Evolutionary conservation across 2,888 invertebrate genomes (phyloP).

Genomic region (Drosophila longiperda): DNA sequence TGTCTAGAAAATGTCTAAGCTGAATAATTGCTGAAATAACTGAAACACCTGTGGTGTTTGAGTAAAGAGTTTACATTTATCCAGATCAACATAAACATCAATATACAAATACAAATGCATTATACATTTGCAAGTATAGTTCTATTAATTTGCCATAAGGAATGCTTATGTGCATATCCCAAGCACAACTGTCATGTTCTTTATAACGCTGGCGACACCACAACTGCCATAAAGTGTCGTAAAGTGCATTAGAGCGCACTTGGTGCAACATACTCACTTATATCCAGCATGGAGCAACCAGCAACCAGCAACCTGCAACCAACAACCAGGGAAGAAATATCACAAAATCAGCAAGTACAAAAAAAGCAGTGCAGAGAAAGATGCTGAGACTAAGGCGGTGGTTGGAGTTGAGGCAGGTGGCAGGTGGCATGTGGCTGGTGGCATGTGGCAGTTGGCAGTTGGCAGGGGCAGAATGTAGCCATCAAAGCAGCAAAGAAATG

Average conservation of each 20-base stretch:
- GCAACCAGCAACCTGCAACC: too few relatives aligned
- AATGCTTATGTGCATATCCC: slow-evolving; percentile 49
- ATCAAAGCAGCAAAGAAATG: slow-evolving; percentile 43
- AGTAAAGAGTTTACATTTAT: neutral
- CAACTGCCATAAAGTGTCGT: slow-evolving; percentile 72
- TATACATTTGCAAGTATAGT: slow-evolving; percentile 7
- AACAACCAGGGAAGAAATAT: slow-evolving; percentile 32
- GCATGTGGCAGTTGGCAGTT: too few relatives aligned
- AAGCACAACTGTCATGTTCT: slow-evolving; percentile 40
- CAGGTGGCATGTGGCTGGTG: too few relatives aligned
- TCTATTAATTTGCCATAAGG: slow-evolving; percentile 66
- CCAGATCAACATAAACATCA: neutral
- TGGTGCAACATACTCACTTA: slow-evolving; percentile 45
- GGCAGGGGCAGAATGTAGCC: slow-evolving; percentile 7
- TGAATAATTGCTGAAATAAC: neutral
- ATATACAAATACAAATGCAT: slow-evolving; percentile 11
- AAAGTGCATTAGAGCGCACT: slow-evolving; percentile 78
- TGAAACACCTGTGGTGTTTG: neutral
- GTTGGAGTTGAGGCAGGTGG: too few relatives aligned
- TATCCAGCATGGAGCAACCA: too few relatives aligned
- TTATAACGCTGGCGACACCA: slow-evolving; percentile 42
- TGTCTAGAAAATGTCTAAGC: neutral
- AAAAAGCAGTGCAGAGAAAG: slow-evolving; percentile 36
- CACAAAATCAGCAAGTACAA: slow-evolving; percentile 43
- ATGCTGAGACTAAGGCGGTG: neutral